Base-by-base conservation (phyloP, 2,797 vertebrate genomes). In the Erpetoichthys calabaricus region DNA sequence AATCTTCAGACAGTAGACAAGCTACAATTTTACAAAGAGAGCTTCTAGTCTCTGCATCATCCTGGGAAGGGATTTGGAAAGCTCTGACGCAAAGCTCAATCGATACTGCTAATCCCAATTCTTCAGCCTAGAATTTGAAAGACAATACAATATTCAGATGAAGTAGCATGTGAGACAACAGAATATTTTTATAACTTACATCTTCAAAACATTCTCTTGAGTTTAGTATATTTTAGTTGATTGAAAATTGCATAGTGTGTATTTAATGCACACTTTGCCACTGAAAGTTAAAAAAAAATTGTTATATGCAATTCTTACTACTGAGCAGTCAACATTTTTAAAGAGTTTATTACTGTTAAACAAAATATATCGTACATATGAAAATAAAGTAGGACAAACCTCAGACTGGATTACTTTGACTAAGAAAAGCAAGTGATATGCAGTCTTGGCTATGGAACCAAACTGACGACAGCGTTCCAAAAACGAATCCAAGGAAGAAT, bases 391-490 rank as follows among this genome's bases (percentile, higher is more conserved):
- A 64, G 56, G 69, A 82, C 83, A 76, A 70, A 98, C 96, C 88
- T 98, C 96, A 64, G 92, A 80, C 42, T 92, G 93, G 72, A 98
- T 92, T 58, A 98, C 89, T 75, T 88, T 90, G 69, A 98, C 93
- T 62, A 99, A 85, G 77, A 89, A 97, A 64, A 99, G 88, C 41
- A 98, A 85, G 78, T 99, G 95, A 67, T 90, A 82, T 53, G 91
- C 88, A 1, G 92, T 99, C 78, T 91, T 97, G 64, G 96, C 92
- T 72, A 98, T 95, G 67, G 93, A 88, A 63, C 91, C 96, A 64
- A 99, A 91, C 67, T 98, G 94, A 71, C 95, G 93, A 82, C 95
- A 98, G 60, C 94, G 85, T 71, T 97, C 95, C 67, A 98, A 75
- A 65, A 99, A 93, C 51, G 91, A 94, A 62, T 85, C 81, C 66